These are phyloP conservation scores for Catamblyrhynchus diadema DNA, from an alignment of 2,797 vertebrate genomes.

Conservation along the genomic window DNA sequence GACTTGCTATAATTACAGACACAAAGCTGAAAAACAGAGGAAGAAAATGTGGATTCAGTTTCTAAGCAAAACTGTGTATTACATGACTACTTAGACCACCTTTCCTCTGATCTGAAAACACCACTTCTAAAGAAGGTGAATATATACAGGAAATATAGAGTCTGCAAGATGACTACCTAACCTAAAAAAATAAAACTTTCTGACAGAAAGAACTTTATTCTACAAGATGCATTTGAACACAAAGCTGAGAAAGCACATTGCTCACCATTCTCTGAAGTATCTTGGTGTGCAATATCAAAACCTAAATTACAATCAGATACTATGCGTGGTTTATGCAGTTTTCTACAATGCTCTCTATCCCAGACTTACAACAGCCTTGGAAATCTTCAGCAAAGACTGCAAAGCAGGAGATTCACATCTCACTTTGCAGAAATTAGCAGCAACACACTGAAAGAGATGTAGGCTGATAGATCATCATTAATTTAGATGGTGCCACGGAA, in stretches of 20 bases:
- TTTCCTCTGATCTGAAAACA: background rate
- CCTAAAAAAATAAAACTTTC: conserved; percentile 2
- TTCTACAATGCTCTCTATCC: background rate
- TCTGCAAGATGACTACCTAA: background rate
- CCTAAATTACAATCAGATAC: conserved; percentile 46
- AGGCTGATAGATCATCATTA: conserved; percentile 59
- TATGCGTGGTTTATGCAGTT: conserved; percentile 35
- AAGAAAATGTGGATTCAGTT: background rate
- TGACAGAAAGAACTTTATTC: background rate
- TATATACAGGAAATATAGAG: background rate
- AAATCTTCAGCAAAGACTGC: conserved; percentile 21
- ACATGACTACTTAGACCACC: background rate
- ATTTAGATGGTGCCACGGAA: conserved; percentile 52
- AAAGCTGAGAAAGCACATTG: conserved; percentile 24
- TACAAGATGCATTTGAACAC: background rate
- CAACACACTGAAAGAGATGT: conserved; percentile 44
- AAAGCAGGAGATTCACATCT: conserved; percentile 9
- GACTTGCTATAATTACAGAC: conserved; percentile 3
- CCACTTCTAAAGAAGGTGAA: background rate
- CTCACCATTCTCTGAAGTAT: conserved; percentile 23
- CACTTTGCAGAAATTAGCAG: conserved; percentile 61
- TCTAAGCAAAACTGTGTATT: background rate
- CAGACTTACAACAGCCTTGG: conserved; percentile 24
- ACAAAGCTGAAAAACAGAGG: background rate
- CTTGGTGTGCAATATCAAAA: conserved; percentile 6